phyloP scores from a whole-genome alignment of 2,113 vertebrate genomes.

The Micronycteris hirsuta region DNA sequence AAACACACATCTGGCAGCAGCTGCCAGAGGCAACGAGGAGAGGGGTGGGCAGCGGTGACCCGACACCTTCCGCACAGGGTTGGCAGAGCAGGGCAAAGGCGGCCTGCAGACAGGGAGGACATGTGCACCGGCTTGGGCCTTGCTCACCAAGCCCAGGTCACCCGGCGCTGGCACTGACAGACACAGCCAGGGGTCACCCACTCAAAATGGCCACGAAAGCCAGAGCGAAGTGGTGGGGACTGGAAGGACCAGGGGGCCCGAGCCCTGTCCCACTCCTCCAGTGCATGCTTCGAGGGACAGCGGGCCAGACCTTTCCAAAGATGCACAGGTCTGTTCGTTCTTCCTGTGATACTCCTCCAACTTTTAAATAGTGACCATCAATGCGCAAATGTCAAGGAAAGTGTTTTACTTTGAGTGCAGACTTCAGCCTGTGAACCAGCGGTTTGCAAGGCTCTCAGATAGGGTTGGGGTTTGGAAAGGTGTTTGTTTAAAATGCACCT shows the following conservation, averaged over 20 bases:
- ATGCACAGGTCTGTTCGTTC: neutral
- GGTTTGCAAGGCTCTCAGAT: neutral
- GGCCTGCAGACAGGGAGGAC: neutral
- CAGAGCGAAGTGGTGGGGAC: neutral
- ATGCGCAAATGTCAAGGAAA: neutral
- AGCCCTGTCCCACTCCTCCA: neutral
- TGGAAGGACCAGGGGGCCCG: rapidly evolving
- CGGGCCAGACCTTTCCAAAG: neutral
- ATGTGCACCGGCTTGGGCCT: rapidly evolving
- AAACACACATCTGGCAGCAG: neutral
- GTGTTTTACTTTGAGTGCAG: neutral
- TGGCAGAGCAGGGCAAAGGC: neutral
- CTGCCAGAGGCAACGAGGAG: neutral
- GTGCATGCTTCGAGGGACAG: neutral
- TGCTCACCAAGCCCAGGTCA: neutral
- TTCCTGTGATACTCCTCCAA: neutral
- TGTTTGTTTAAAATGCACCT: neutral
- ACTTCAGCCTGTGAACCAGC: neutral
- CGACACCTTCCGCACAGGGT: rapidly evolving
- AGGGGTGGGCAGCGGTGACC: neutral
- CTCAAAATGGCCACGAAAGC: neutral
- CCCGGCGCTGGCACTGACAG: no score
- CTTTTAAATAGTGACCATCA: neutral
- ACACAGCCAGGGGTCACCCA: neutral
- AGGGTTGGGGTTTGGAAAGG: neutral